Conservation (phyloP, 2,113 vertebrate species). For the Tichodroma muraria region DNA sequence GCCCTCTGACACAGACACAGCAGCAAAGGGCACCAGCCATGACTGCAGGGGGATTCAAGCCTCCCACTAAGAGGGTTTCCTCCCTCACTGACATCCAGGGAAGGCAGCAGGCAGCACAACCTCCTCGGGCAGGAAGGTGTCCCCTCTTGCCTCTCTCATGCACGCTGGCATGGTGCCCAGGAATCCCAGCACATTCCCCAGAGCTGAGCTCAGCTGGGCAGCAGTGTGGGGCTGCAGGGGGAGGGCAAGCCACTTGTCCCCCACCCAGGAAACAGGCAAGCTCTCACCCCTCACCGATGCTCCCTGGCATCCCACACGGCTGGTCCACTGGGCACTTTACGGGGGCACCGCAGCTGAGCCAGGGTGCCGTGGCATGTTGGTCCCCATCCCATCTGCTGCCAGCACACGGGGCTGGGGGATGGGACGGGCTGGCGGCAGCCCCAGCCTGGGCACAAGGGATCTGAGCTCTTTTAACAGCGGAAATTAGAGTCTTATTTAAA, state of each 20-base stretch:
- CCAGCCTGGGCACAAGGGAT: conserved; percentile 51
- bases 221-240: fast-evolving
- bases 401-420: neutral
- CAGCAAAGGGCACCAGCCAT: neutral
- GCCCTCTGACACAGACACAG: neutral
- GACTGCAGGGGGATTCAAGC: fast-evolving
- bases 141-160: neutral
- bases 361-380: fast-evolving
- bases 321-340: fast-evolving
- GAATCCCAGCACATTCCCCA: conserved; percentile 24
- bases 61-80: neutral
- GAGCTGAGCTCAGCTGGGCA: neutral
- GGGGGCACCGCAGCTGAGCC: fast-evolving
- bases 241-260: neutral
- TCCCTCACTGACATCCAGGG: fast-evolving
- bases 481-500: conserved; percentile 62
- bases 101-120: neutral
- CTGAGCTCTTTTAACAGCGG: conserved; percentile 33
- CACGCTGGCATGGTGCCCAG: neutral
- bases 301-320: neutral
- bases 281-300: neutral
- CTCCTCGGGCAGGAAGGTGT: neutral
- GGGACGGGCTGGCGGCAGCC: conserved; percentile 1
- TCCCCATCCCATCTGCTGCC: neutral
- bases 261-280: neutral